phyloP scores from a whole-genome alignment of 2,113 vertebrate genomes.

The Nyctereutes procyonoides region DNA sequence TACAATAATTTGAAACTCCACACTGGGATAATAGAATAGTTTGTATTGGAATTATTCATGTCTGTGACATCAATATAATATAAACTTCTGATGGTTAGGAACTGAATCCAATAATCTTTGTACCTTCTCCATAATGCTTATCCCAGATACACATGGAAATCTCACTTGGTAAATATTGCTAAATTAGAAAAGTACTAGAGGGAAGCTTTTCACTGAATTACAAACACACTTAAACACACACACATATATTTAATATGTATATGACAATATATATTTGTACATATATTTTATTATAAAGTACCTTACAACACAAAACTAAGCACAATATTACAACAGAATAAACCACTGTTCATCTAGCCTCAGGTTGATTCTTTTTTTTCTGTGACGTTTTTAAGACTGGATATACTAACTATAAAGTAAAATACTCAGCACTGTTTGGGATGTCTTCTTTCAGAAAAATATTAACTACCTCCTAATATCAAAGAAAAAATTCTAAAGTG shows the following conservation, averaged over 20 bases:
- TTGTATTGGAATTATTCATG: neutral
- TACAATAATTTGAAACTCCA: neutral
- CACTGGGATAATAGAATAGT: neutral
- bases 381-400: neutral
- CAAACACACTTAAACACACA: neutral
- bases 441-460: neutral
- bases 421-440: neutral
- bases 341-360: neutral
- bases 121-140: neutral
- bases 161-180: neutral
- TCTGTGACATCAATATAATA: neutral
- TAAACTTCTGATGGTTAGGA: neutral
- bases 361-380: neutral
- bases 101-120: constrained; percentile 17
- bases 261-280: neutral
- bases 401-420: neutral
- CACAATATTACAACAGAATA: neutral
- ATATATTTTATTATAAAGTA: neutral
- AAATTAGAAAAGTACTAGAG: neutral
- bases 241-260: neutral
- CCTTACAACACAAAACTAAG: neutral
- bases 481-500: neutral
- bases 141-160: constrained; percentile 4
- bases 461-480: neutral
- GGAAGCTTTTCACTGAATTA: neutral